These are phyloP conservation scores for Ctena decussata DNA, from an alignment of 2,888 invertebrate genomes.

Conservation along the genomic window DNA sequence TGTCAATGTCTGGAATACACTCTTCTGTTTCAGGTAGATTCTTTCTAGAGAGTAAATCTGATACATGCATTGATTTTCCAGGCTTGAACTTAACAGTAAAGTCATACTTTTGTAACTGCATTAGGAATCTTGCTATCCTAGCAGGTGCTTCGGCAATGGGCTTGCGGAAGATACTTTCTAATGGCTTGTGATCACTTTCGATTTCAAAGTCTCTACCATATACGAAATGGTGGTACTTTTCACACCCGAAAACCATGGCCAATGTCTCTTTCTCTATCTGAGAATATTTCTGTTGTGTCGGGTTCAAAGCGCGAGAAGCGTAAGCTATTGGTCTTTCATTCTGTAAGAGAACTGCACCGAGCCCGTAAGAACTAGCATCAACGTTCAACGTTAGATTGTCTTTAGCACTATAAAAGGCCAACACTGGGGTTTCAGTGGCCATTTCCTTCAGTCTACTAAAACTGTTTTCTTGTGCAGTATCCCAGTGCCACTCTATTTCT, in stretches of 20 bases:
- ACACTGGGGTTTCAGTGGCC: slow-evolving; percentile 23
- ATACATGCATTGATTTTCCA: slow-evolving; percentile 59
- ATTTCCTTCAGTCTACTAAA: slow-evolving; percentile 31
- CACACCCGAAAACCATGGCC: slow-evolving; percentile 56
- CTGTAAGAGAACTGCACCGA: slow-evolving; percentile 65
- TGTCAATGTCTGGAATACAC: slow-evolving; percentile 14
- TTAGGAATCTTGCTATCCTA: slow-evolving; percentile 66
- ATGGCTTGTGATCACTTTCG: slow-evolving; percentile 66
- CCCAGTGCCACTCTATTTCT: slow-evolving; percentile 36
- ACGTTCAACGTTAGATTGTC: neutral
- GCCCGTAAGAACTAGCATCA: slow-evolving; percentile 49
- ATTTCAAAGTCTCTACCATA: slow-evolving; percentile 56
- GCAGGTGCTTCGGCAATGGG: slow-evolving; percentile 48
- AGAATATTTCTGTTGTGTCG: slow-evolving; percentile 61
- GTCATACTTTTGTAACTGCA: slow-evolving; percentile 62
- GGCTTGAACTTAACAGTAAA: slow-evolving; percentile 41
- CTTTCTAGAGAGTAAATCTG: slow-evolving; percentile 58
- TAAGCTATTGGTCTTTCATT: slow-evolving; percentile 61
- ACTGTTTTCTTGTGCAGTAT: slow-evolving; percentile 14
- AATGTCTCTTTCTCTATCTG: slow-evolving; percentile 72
- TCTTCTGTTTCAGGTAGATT: slow-evolving; percentile 20
- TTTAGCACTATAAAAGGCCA: slow-evolving; percentile 25
- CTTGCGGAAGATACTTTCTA: slow-evolving; percentile 61
- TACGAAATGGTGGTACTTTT: slow-evolving; percentile 62
- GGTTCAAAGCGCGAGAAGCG: slow-evolving; percentile 56